A percentile compares a stretch with the other conserved stretches of the same genome.
Evolutionary conservation across 2,797 vertebrate genomes (phyloP).

Genomic region (Manis crassicaudata): DNA sequence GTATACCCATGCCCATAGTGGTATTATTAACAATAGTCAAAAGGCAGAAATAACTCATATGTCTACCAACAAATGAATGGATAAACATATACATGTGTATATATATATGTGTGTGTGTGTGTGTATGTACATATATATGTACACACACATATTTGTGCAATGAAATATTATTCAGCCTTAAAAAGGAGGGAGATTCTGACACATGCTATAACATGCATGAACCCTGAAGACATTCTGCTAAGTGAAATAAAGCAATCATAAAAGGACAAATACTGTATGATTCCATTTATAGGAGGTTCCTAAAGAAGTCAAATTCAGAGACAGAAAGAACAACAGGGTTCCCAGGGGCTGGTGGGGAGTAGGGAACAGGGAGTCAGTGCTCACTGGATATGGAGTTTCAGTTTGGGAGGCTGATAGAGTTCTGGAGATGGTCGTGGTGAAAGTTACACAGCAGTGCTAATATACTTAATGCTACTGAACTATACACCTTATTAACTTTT

Average conservation of each 20-base stretch:
- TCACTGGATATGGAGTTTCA: not conserved
- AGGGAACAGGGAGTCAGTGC: not conserved
- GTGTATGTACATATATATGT: fast-evolving
- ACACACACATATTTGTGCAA: not conserved
- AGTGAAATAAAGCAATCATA: not conserved
- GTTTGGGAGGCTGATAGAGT: not conserved
- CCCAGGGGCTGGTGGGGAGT: not conserved
- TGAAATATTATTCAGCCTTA: not conserved
- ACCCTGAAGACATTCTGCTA: not conserved
- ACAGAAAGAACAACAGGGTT: not conserved
- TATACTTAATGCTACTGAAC: not conserved
- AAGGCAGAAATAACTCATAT: not conserved
- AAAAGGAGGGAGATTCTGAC: not conserved
- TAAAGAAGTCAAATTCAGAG: not conserved
- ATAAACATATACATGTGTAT: not conserved
- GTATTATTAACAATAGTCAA: not conserved
- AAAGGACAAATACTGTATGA: not conserved
- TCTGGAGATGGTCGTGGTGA: not conserved
- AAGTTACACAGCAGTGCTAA: not conserved
- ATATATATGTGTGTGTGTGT: too few relatives aligned
- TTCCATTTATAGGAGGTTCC: not conserved
- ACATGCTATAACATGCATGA: not conserved
- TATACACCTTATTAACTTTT: not conserved
- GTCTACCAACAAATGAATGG: not conserved
- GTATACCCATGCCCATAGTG: not conserved